Percentiles rank a stretch among this genome's conserved stretches.
phyloP scores from a whole-genome alignment of 1,140 invertebrate genomes.

The Drosophila lowei region DNA sequence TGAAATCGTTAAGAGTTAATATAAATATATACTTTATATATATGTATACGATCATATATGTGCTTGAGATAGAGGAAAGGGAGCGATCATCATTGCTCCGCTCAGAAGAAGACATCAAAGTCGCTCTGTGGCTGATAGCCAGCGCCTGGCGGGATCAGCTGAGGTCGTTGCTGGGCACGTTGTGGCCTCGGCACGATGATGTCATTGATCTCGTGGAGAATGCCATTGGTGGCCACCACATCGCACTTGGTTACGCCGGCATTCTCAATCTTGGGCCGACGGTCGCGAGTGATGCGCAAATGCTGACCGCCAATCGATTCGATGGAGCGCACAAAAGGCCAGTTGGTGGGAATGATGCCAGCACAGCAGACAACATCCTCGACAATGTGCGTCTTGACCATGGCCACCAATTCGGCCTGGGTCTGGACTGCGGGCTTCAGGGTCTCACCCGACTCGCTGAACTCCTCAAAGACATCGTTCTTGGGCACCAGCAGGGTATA shows the following conservation, averaged over 20 bases:
- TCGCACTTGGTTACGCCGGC: slow-evolving; percentile 85
- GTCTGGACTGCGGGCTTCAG: slow-evolving; percentile 37
- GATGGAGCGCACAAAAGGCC: slow-evolving; percentile 84
- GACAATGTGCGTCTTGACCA: slow-evolving; percentile 80
- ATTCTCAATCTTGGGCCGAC: slow-evolving; percentile 84
- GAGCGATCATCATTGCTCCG: slow-evolving; percentile 1
- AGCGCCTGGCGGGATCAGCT: slow-evolving; percentile 35
- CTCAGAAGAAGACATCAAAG: slow-evolving; percentile 82
- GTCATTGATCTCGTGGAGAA: slow-evolving; percentile 86
- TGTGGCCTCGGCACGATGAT: slow-evolving; percentile 76
- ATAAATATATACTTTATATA: slow-evolving; percentile 71
- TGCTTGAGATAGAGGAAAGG: slow-evolving; percentile 31
- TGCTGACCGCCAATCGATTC: slow-evolving; percentile 83
- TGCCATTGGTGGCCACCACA: slow-evolving; percentile 85
- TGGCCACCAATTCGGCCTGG: slow-evolving; percentile 52
- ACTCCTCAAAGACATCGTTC: slow-evolving; percentile 86
- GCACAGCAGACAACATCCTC: slow-evolving; percentile 86
- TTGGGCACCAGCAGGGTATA: slow-evolving; percentile 87
- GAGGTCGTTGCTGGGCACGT: slow-evolving; percentile 68
- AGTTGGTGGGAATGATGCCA: slow-evolving; percentile 84
- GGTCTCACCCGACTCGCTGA: slow-evolving; percentile 72
- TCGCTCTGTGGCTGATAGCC: slow-evolving; percentile 62
- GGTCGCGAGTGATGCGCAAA: slow-evolving; percentile 83
- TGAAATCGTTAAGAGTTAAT: slow-evolving; percentile 66
- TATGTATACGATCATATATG: slow-evolving; percentile 36